Conservation (phyloP, 2,888 invertebrate genomes). For the Aphrophora alni region DNA sequence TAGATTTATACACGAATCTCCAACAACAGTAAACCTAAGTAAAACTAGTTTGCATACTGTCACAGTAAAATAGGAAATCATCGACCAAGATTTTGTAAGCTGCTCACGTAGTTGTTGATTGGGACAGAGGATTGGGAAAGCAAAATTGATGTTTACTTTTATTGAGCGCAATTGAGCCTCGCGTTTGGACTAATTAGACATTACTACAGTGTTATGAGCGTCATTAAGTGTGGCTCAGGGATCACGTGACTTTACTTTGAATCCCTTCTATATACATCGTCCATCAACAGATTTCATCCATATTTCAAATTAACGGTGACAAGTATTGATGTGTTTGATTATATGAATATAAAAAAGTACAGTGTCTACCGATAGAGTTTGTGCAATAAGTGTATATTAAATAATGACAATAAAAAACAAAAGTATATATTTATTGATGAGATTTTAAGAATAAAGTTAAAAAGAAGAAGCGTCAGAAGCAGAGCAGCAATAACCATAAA, state of each 20-base stretch:
- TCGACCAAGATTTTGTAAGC: neutral
- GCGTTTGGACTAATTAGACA: neutral
- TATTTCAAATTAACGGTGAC: neutral
- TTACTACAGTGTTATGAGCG: conserved; percentile 1
- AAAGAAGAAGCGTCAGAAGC: too few species aligned
- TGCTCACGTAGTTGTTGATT: neutral
- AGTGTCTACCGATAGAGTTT: too few species aligned
- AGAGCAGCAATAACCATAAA: too few species aligned
- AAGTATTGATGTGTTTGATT: neutral
- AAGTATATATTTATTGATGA: too few species aligned
- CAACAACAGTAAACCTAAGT: too few species aligned
- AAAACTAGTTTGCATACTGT: too few species aligned
- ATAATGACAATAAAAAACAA: too few species aligned
- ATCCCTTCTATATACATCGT: neutral
- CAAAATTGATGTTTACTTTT: conserved; percentile 9
- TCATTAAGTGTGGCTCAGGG: neutral
- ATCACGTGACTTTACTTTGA: neutral
- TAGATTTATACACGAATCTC: too few species aligned
- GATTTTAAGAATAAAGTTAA: too few species aligned
- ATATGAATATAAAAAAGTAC: too few species aligned
- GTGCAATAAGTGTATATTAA: too few species aligned
- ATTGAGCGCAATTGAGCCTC: neutral
- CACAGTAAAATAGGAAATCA: too few species aligned
- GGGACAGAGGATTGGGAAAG: neutral
- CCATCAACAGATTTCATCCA: neutral